Percentiles rank a stretch among this genome's conserved stretches.
These are phyloP conservation scores for Malacoctenus gilli DNA, from an alignment of 2,797 vertebrate genomes.

Conservation along the genomic window DNA sequence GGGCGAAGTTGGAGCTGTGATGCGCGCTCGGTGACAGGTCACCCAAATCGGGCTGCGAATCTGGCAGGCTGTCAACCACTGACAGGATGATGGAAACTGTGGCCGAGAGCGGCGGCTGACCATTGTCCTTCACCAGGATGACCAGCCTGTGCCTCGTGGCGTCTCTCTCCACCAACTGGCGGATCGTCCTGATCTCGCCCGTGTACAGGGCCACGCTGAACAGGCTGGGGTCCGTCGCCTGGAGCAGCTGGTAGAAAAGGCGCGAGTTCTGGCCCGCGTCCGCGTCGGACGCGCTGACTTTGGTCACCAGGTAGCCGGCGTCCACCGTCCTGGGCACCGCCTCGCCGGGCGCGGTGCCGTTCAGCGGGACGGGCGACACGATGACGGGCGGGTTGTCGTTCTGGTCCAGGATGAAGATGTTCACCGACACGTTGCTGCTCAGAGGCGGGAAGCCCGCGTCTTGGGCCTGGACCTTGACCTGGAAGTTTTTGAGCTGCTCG, in stretches of 20 bases:
- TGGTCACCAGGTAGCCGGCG: constrained; percentile 85
- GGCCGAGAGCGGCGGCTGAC: constrained; percentile 89
- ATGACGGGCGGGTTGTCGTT: constrained; percentile 89
- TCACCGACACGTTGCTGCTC: constrained; percentile 82
- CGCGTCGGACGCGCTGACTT: constrained; percentile 80
- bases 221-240: constrained; percentile 85
- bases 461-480: constrained; percentile 84
- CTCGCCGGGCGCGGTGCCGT: constrained; percentile 78
- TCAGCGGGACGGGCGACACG: constrained; percentile 75
- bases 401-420: constrained; percentile 87
- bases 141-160: constrained; percentile 82
- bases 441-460: constrained; percentile 88
- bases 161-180: constrained; percentile 84
- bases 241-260: constrained; percentile 86
- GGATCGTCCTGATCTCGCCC: constrained; percentile 88
- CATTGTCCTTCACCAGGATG: constrained; percentile 88
- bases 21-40: constrained; percentile 82
- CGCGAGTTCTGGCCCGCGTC: constrained; percentile 85
- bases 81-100: constrained; percentile 88
- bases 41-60: constrained; percentile 82
- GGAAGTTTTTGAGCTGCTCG: constrained; percentile 87
- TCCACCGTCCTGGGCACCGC: constrained; percentile 83
- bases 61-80: constrained; percentile 87
- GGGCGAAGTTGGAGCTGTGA: constrained; percentile 78
- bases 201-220: constrained; percentile 88